Evolutionary conservation across 2,888 invertebrate genomes (phyloP).

Genomic region (Tetrapedia diversipes): DNA sequence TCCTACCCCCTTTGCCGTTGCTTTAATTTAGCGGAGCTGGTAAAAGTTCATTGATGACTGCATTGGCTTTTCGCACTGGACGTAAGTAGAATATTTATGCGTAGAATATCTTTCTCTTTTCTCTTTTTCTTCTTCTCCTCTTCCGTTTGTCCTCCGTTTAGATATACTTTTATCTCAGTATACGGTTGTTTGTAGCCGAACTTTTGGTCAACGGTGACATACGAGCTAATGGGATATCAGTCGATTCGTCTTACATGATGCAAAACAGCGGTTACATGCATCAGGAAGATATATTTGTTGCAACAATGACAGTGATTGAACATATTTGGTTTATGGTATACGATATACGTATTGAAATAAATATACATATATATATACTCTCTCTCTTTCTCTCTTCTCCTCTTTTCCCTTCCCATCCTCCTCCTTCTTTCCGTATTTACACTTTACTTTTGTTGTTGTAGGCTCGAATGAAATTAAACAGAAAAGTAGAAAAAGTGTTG

Average conservation of each 20-base stretch:
- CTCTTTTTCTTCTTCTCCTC: background rate
- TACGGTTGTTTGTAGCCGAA: conserved; percentile 79
- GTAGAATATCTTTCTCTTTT: background rate
- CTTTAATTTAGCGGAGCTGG: conserved; percentile 89
- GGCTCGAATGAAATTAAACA: conserved; percentile 92
- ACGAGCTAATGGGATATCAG: conserved; percentile 89
- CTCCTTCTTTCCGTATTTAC: no score
- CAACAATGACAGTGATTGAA: conserved; percentile 92
- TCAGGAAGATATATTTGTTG: conserved; percentile 95
- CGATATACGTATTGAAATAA: background rate
- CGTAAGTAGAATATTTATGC: no score
- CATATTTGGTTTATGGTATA: conserved; percentile 93
- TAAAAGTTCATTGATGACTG: conserved; percentile 94
- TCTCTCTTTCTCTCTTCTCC: no score
- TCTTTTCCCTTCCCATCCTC: no score
- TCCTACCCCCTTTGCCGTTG: background rate
- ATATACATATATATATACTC: no score
- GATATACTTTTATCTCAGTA: background rate
- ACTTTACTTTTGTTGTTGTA: conserved; percentile 74
- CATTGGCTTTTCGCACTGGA: conserved; percentile 90
- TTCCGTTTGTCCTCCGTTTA: no score
- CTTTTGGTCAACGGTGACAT: conserved; percentile 91
- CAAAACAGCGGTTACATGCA: conserved; percentile 94
- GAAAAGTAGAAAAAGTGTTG: conserved; percentile 85
- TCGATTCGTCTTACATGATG: conserved; percentile 89